Evolutionary conservation across 2,113 vertebrate species (phyloP).

Genomic region (Nyctibius bracteatus): DNA sequence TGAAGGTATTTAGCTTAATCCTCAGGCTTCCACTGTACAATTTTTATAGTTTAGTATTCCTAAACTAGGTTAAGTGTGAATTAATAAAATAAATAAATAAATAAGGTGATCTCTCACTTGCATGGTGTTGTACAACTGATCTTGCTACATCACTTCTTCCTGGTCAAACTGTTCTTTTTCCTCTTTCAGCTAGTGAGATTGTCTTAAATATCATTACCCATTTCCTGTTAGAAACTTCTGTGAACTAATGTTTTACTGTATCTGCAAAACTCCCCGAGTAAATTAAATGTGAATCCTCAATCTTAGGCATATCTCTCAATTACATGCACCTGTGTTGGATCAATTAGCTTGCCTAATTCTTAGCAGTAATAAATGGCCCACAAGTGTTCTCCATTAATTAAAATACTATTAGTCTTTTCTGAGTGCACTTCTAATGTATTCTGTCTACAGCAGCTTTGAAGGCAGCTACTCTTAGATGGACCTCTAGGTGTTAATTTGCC

Average conservation of each 20-base stretch:
- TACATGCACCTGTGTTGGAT: slow-evolving; percentile 75
- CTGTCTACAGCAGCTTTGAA: not conserved
- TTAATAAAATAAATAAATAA: not conserved
- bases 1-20: not conserved
- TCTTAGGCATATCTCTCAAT: slow-evolving; percentile 62
- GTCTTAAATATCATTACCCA: not conserved
- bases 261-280: slow-evolving; percentile 63
- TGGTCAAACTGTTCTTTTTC: not conserved
- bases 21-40: not conserved
- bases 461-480: not conserved
- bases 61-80: not conserved
- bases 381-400: slow-evolving; percentile 61
- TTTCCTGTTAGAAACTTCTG: not conserved
- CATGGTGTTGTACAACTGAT: not conserved
- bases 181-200: not conserved
- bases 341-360: slow-evolving; percentile 71
- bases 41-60: not conserved
- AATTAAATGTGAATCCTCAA: slow-evolving; percentile 71
- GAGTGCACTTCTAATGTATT: slow-evolving; percentile 15
- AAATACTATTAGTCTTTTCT: slow-evolving; percentile 55
- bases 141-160: not conserved
- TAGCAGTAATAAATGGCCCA: slow-evolving; percentile 58
- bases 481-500: not conserved
- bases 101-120: not conserved
- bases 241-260: not conserved